A percentile compares a stretch with the other conserved stretches of the same genome.
Evolutionary conservation across 1,140 invertebrate species (phyloP).

Genomic region (Cydia splendana): DNA sequence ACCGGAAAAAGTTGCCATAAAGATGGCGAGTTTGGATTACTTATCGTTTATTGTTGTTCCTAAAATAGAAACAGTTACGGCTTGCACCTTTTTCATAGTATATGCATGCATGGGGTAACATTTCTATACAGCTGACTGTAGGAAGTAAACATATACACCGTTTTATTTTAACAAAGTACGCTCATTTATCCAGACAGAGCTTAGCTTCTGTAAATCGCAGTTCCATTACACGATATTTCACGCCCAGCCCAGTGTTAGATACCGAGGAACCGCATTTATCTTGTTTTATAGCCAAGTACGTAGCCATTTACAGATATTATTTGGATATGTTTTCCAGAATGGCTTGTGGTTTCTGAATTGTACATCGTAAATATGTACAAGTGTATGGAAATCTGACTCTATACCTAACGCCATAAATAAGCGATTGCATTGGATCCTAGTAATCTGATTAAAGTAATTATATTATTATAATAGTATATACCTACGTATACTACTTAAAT

Average conservation of each 20-base stretch:
- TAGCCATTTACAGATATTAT: background rate
- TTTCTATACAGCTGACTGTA: background rate
- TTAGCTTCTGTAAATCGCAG: slow-evolving; percentile 5
- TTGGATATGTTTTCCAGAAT: background rate
- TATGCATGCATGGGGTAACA: background rate
- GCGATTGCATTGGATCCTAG: too few species aligned
- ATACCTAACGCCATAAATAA: too few species aligned
- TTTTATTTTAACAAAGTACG: background rate
- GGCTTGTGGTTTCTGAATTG: background rate
- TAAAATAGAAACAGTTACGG: too few species aligned
- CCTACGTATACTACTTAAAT: too few species aligned
- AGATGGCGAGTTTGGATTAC: too few species aligned
- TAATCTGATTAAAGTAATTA: too few species aligned
- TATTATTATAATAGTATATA: too few species aligned
- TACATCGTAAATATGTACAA: background rate
- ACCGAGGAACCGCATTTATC: background rate
- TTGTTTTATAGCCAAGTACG: background rate
- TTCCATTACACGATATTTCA: slow-evolving; percentile 9
- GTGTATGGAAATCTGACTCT: too few species aligned
- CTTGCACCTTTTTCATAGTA: too few species aligned
- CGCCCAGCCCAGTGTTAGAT: background rate
- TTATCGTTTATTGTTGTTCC: too few species aligned
- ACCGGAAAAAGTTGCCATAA: too few species aligned
- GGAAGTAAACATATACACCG: background rate
- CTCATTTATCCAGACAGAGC: slow-evolving; percentile 1